These are phyloP conservation scores for Parazoanthus swiftii DNA, from an alignment of 92 coral and sea anemone species.

Conservation along the genomic window DNA sequence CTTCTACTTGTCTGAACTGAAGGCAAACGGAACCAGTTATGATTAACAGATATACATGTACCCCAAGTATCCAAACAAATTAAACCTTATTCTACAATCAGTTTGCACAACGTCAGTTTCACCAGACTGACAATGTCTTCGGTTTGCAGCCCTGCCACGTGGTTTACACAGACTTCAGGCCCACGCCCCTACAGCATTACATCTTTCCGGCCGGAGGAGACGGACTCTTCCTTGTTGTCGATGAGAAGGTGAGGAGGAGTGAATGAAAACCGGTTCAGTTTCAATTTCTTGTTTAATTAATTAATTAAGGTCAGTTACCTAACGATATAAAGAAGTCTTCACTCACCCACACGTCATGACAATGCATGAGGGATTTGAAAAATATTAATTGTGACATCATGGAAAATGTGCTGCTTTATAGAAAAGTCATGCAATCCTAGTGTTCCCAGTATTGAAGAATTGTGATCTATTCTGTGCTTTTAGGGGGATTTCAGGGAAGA, in stretches of 20 bases:
- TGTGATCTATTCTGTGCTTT: slow-evolving; percentile 6
- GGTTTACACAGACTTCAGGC: slow-evolving; percentile 97
- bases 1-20: neutral
- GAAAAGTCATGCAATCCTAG: too few relatives aligned
- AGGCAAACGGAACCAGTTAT: neutral
- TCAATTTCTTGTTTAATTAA: too few relatives aligned
- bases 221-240: slow-evolving; percentile 94
- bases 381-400: too few relatives aligned
- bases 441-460: too few relatives aligned
- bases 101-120: neutral
- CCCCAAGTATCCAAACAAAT: neutral
- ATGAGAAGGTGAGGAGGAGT: slow-evolving; percentile 76
- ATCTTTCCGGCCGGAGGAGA: slow-evolving; percentile 97
- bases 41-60: too few relatives aligned
- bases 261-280: too few relatives aligned
- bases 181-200: slow-evolving; percentile 97
- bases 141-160: slow-evolving; percentile 87
- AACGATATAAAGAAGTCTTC: too few relatives aligned
- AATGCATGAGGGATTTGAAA: too few relatives aligned
- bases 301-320: too few relatives aligned
- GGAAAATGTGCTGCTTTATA: too few relatives aligned
- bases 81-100: neutral
- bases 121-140: neutral
- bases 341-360: too few relatives aligned
- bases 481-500: slow-evolving; percentile 97